Evolutionary conservation across 2,888 invertebrate genomes (phyloP).

Genomic region (Anarsia innoxiella): DNA sequence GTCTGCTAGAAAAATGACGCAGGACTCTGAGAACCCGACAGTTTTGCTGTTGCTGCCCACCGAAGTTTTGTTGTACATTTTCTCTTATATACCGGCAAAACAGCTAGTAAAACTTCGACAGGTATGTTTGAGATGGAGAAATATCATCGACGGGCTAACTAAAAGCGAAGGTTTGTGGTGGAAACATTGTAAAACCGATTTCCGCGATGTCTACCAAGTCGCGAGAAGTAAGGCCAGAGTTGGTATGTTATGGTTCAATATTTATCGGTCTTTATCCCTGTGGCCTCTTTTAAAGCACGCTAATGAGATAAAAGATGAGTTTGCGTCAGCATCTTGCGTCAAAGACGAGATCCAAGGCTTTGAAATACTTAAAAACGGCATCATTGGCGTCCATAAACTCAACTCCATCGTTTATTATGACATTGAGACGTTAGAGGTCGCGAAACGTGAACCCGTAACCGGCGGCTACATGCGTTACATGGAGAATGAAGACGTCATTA

Average conservation of each 20-base stretch:
- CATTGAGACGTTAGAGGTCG: conserved; percentile 29
- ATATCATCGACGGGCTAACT: conserved; percentile 38
- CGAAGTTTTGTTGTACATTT: conserved; percentile 43
- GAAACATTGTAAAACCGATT: conserved; percentile 37
- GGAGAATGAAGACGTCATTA: conserved; percentile 36
- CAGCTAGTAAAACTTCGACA: conserved; percentile 38
- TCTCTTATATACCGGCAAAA: conserved; percentile 35
- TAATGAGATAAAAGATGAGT: conserved; percentile 41
- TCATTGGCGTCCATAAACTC: conserved; percentile 42
- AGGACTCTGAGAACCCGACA: neutral
- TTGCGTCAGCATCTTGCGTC: conserved; percentile 35
- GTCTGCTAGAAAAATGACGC: conserved; percentile 7
- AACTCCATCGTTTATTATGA: conserved; percentile 42
- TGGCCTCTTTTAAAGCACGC: conserved; percentile 41
- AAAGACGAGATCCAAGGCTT: conserved; percentile 41
- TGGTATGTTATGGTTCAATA: conserved; percentile 35
- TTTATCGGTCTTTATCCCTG: conserved; percentile 46
- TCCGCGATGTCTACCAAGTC: conserved; percentile 22
- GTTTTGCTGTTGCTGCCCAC: conserved; percentile 31
- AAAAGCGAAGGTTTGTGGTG: conserved; percentile 38
- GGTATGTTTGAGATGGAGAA: conserved; percentile 44
- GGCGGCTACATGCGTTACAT: conserved; percentile 42
- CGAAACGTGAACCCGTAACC: conserved; percentile 23
- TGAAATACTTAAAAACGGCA: conserved; percentile 33
- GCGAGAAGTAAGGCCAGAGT: conserved; percentile 33